Evolutionary conservation across 1,140 invertebrate genomes (phyloP).

Genomic region (Meloidogyne chitwoodi): DNA sequence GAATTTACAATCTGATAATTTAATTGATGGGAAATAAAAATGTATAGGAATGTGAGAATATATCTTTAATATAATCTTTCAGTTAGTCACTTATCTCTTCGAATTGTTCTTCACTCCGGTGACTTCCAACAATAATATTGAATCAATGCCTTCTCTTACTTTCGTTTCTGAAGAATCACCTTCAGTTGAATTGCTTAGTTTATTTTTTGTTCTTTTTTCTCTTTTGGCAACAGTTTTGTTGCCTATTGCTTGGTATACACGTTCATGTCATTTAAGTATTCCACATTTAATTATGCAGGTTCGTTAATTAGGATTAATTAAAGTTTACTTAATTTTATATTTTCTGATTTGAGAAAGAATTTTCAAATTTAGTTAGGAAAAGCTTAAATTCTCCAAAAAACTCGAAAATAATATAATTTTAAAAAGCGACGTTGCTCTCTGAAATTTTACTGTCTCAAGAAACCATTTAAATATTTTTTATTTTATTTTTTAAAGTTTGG

Average conservation of each 20-base stretch:
- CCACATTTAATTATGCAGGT: background rate
- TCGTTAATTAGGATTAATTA: no score
- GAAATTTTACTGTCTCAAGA: no score
- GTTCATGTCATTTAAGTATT: background rate
- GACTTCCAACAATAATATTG: background rate
- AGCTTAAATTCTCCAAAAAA: no score
- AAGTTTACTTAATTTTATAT: no score
- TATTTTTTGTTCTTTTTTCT: background rate
- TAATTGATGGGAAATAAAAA: no score
- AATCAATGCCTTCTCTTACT: background rate
- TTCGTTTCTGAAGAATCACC: background rate
- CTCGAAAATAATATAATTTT: no score
- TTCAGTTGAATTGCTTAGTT: background rate
- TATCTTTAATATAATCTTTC: background rate
- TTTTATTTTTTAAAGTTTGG: background rate
- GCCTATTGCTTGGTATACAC: background rate
- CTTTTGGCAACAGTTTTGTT: background rate
- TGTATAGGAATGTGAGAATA: no score
- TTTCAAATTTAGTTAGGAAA: no score
- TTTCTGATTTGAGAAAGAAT: no score
- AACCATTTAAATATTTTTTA: background rate
- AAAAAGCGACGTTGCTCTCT: no score
- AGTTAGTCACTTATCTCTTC: background rate
- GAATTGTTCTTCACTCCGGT: background rate
- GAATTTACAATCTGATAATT: no score